Evolutionary conservation across 2,888 invertebrate species (phyloP).

Genomic region (Eugnorisma glareosa): DNA sequence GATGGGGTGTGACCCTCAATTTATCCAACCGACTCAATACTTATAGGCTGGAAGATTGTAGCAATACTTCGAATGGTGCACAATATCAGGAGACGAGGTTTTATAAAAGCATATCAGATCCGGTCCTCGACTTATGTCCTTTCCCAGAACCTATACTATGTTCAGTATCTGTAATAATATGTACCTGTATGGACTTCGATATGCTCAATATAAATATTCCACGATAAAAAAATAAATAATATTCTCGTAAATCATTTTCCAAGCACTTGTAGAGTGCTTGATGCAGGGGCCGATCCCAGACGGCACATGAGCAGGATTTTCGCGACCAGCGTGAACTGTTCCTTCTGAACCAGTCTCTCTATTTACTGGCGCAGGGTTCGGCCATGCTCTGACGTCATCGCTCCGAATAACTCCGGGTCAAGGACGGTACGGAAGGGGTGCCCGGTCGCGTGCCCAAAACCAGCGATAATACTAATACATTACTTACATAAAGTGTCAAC

Average conservation of each 20-base stretch:
- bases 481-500: conserved; percentile 55
- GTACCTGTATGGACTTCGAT: background rate
- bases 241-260: too few relatives aligned
- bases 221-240: background rate
- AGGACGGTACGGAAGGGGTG: conserved; percentile 68
- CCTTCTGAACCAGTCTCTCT: conserved; percentile 37
- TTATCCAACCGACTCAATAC: background rate
- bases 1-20: conserved; percentile 20
- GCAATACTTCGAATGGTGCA: background rate
- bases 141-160: background rate
- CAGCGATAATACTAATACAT: conserved; percentile 67
- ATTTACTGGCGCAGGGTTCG: conserved; percentile 49
- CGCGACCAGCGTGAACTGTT: background rate
- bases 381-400: conserved; percentile 66
- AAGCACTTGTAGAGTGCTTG: background rate
- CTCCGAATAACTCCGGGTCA: conserved; percentile 69
- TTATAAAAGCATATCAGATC: background rate
- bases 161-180: background rate
- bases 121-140: background rate
- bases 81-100: background rate
- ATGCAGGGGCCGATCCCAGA: background rate
- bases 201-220: background rate
- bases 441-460: conserved; percentile 66
- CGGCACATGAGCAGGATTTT: background rate
- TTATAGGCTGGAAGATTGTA: background rate